These are phyloP conservation scores for Columbina picui DNA, from an alignment of 2,113 vertebrate genomes.

Conservation along the genomic window DNA sequence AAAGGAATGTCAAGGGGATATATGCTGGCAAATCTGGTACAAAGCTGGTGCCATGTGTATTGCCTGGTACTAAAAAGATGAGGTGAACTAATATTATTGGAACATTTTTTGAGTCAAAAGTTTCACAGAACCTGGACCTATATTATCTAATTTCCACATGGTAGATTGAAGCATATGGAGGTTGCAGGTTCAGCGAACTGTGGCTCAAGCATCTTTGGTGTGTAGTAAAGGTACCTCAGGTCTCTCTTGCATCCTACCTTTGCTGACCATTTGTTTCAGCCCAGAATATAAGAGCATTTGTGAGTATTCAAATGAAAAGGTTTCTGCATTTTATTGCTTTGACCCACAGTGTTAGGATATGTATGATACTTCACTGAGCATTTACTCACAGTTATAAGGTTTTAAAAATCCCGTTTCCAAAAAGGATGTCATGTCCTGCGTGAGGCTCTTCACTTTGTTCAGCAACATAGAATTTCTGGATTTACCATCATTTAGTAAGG, in stretches of 20 bases:
- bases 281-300: not conserved
- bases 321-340: not conserved
- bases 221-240: not conserved
- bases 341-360: not conserved
- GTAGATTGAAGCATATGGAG: not conserved
- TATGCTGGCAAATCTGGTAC: not conserved
- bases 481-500: not conserved
- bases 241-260: not conserved
- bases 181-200: not conserved
- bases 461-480: not conserved
- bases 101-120: not conserved
- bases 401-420: not conserved
- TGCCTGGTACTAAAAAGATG: not conserved
- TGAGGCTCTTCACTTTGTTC: not conserved
- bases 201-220: not conserved
- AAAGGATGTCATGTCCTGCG: not conserved
- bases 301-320: not conserved
- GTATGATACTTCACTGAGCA: not conserved
- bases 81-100: not conserved
- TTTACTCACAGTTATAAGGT: not conserved
- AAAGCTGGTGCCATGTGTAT: not conserved
- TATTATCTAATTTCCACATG: not conserved
- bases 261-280: not conserved
- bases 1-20: not conserved
- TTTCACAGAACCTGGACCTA: not conserved